Percentiles rank a stretch among this genome's conserved stretches.
Evolutionary conservation across 2,888 invertebrate genomes (phyloP).

Genomic region (Tillus elongatus): DNA sequence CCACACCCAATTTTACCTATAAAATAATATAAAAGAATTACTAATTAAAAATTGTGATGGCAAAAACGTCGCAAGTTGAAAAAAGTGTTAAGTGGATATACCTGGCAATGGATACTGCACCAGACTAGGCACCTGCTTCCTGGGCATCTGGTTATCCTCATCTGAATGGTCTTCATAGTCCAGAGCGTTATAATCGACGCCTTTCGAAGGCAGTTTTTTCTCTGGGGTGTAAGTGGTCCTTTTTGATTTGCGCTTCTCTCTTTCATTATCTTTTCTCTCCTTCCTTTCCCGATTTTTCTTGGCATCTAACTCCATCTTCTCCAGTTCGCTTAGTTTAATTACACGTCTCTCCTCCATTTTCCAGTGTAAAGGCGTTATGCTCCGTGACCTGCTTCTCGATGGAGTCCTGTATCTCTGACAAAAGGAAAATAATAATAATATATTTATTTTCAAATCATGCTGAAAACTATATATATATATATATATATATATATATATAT

Average conservation of each 20-base stretch:
- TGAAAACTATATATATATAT: too few relatives aligned
- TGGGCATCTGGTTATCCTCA: constrained; percentile 29
- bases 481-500: too few relatives aligned
- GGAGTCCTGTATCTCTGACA: constrained; percentile 77
- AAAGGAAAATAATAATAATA: constrained; percentile 16
- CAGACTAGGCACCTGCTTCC: constrained; percentile 37
- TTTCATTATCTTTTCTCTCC: constrained; percentile 30
- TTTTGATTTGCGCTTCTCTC: constrained; percentile 24
- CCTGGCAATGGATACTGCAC: constrained; percentile 37
- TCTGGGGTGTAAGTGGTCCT: constrained; percentile 16
- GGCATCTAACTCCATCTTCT: constrained; percentile 62
- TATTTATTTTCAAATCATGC: constrained; percentile 5
- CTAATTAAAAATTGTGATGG: too few relatives aligned
- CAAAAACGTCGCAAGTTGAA: too few relatives aligned
- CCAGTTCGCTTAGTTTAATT: constrained; percentile 73
- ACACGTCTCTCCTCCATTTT: constrained; percentile 77
- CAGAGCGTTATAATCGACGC: constrained; percentile 61
- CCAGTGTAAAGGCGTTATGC: constrained; percentile 92
- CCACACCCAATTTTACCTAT: too few relatives aligned
- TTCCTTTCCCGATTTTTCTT: constrained; percentile 38
- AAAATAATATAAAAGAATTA: too few relatives aligned
- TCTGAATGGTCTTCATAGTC: constrained; percentile 53
- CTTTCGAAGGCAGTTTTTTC: constrained; percentile 21
- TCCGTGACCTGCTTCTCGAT: constrained; percentile 74
- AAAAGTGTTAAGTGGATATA: too few relatives aligned